These are phyloP conservation scores for Gonioctena quinquepunctata DNA, from an alignment of 1,140 invertebrate genomes.

Conservation along the genomic window DNA sequence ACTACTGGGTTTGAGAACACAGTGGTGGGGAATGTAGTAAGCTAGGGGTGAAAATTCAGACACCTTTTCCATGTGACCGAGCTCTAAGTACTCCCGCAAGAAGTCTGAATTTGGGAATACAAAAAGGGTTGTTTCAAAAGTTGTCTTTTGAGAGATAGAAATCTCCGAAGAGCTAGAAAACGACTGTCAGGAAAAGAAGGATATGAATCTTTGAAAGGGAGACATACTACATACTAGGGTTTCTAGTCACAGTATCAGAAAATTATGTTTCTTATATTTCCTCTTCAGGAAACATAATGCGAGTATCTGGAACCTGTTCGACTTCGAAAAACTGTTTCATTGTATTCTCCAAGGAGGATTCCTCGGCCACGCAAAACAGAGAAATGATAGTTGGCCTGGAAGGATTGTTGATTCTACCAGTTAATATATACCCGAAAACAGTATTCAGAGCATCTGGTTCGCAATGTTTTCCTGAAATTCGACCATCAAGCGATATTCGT, in stretches of 20 bases:
- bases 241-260: conserved; percentile 29
- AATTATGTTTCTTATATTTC: conserved; percentile 41
- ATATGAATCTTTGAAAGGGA: conserved; percentile 42
- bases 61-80: conserved; percentile 37
- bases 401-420: neutral
- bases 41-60: conserved; percentile 1
- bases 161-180: conserved; percentile 40
- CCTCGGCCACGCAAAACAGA: neutral
- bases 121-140: conserved; percentile 37
- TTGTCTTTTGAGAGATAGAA: conserved; percentile 41
- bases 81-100: conserved; percentile 48
- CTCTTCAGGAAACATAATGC: conserved; percentile 35
- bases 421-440: neutral
- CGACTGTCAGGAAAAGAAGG: conserved; percentile 45
- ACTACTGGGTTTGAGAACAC: conserved; percentile 32
- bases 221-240: conserved; percentile 41
- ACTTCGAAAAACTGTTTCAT: conserved; percentile 43
- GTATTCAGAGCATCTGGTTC: neutral
- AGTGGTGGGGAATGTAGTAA: conserved; percentile 50
- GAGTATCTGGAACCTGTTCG: conserved; percentile 32
- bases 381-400: neutral
- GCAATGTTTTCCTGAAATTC: neutral
- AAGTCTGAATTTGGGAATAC: conserved; percentile 39
- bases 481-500: neutral
- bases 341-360: neutral